Evolutionary conservation across 2,888 invertebrate genomes (phyloP), one percentile per base, ranked within the genome.

Genomic region (Endotricha flammealis): DNA sequence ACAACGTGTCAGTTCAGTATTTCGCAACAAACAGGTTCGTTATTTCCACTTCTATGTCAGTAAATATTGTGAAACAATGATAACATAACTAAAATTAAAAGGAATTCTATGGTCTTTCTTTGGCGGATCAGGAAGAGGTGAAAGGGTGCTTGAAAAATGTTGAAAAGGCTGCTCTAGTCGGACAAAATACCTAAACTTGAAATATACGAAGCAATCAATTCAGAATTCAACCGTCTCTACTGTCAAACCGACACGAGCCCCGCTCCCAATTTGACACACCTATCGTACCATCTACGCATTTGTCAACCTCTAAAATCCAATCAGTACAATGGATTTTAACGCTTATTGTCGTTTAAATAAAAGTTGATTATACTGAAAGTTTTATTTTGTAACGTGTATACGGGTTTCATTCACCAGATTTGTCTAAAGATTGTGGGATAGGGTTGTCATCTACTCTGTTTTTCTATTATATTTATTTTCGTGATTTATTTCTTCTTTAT

Each of bases 381-480:
- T 2, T 4, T 32, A 36, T 37, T 44, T 62, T 51, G 59, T 50
- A 37, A 36, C 43, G 40, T 42, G 49, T 53, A 40, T 60, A 83
- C 80, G 80, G 81, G 72, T 53, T 68, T 71, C 75, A 76, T 80
- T 77, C 71, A 70, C 60, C 62, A 78, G 80, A 81, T 81, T 68
- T 62, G 65, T 63, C 66, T 71, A 71, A 74, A 77, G 85, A 86
- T 86, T 81, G 81, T 74, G 66, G 68, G 24, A 13, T 25, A 33
- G 32, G 32, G 32, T 33, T 33, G 32, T 12, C 16, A 25, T 17
- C 3, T 10, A 20, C n/a, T 20, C 20, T 8, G 20, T 20, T 20
- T 2, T 16, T n/a, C n/a, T n/a, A n/a, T n/a, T n/a, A n/a, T n/a
- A n/a, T n/a, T n/a, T n/a, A n/a, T n/a, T n/a, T n/a, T n/a, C n/a